Percentiles rank a stretch among this genome's conserved stretches.
phyloP scores from a whole-genome alignment of 2,888 invertebrate genomes.

The Tipula vernalis region DNA sequence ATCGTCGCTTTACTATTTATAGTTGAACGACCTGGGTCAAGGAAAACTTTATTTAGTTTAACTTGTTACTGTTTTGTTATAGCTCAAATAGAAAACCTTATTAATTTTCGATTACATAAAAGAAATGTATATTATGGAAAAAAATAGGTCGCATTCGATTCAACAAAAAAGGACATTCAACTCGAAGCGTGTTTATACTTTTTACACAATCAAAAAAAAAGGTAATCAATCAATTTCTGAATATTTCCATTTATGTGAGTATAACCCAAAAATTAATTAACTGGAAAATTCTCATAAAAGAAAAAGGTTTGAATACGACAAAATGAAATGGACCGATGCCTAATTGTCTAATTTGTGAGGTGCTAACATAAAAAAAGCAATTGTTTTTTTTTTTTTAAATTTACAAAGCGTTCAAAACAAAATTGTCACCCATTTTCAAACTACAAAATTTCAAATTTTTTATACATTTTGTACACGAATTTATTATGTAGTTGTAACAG shows the following conservation, averaged over 20 bases:
- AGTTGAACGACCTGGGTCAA: neutral
- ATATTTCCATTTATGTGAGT: neutral
- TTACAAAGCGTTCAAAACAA: neutral
- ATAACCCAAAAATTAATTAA: neutral
- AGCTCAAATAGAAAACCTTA: neutral
- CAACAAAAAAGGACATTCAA: neutral
- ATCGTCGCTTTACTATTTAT: neutral
- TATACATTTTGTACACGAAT: neutral
- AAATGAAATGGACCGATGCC: neutral
- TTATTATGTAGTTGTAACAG: neutral
- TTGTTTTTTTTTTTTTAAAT: neutral
- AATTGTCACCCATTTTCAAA: neutral
- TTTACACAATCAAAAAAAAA: neutral
- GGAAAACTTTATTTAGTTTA: neutral
- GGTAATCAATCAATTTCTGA: neutral
- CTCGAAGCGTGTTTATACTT: neutral
- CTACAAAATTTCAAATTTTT: neutral
- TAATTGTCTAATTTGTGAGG: neutral
- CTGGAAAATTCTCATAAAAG: neutral
- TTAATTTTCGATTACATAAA: neutral
- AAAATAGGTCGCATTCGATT: neutral
- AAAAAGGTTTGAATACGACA: neutral
- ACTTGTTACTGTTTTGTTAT: neutral
- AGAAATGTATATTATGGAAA: neutral
- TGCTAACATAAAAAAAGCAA: neutral